These are phyloP conservation scores for Hydropotes inermis DNA, from an alignment of 2,113 vertebrate genomes.

Conservation along the genomic window DNA sequence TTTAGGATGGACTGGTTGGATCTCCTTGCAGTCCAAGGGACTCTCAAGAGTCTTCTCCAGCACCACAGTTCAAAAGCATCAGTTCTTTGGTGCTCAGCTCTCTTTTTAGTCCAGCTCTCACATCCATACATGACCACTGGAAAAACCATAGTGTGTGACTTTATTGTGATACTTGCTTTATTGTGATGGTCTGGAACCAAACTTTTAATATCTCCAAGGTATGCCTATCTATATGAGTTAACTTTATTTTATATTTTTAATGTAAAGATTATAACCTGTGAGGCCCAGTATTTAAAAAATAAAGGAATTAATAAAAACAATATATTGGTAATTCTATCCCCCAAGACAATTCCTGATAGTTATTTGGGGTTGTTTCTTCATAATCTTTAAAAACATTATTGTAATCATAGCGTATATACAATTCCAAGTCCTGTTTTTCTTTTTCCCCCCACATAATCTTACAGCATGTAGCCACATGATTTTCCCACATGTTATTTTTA, in stretches of 20 bases:
- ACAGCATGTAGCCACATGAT: background rate
- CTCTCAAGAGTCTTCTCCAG: background rate
- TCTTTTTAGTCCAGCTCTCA: background rate
- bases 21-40: background rate
- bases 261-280: background rate
- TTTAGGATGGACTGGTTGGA: background rate
- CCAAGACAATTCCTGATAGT: background rate
- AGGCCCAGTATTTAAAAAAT: background rate
- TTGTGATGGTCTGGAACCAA: background rate
- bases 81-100: background rate
- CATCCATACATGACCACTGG: background rate
- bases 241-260: conserved; percentile 23
- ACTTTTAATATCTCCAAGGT: background rate
- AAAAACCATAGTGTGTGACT: background rate
- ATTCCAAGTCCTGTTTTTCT: background rate
- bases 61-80: background rate
- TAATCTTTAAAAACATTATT: background rate
- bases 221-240: background rate
- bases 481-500: conserved; percentile 32
- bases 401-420: background rate
- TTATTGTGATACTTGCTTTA: background rate
- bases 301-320: background rate
- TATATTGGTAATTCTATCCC: background rate
- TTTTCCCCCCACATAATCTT: background rate
- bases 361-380: background rate